phyloP scores from a whole-genome alignment of 2,113 vertebrate genomes.

The Ptilonorhynchus violaceus region DNA sequence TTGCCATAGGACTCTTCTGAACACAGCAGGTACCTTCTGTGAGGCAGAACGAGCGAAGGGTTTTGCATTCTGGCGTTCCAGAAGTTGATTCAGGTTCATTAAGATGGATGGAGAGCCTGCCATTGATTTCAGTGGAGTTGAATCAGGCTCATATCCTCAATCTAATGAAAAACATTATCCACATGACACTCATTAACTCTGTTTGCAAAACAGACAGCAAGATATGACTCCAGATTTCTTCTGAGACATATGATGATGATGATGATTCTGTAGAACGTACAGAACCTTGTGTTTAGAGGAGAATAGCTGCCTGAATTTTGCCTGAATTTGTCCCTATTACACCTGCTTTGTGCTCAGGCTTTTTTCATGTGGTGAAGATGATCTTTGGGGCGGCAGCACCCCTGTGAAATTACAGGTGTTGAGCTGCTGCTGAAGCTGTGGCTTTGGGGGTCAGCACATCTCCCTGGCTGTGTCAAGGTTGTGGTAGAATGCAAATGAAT shows the following conservation, averaged over 20 bases:
- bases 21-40: not conserved
- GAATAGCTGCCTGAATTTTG: not conserved
- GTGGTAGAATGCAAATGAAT: not conserved
- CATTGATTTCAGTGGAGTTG: constrained; percentile 43
- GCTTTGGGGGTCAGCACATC: not conserved
- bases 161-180: constrained; percentile 50
- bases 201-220: constrained; percentile 51
- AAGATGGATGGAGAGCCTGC: constrained; percentile 14
- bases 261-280: not conserved
- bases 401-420: not conserved
- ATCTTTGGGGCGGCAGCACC: fast-evolving
- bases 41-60: not conserved
- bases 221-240: not conserved
- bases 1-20: not conserved
- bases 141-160: constrained; percentile 50
- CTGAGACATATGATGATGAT: not conserved
- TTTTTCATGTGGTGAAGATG: not conserved
- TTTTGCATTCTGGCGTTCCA: not conserved
- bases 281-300: not conserved
- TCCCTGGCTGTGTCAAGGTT: not conserved
- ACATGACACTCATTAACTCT: constrained; percentile 46
- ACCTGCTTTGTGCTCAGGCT: not conserved
- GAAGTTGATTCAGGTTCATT: not conserved
- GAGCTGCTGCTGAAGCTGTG: not conserved
- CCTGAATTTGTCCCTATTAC: not conserved